Conservation (phyloP, 2,797 vertebrate species). For the Nyctalus aviator region DNA sequence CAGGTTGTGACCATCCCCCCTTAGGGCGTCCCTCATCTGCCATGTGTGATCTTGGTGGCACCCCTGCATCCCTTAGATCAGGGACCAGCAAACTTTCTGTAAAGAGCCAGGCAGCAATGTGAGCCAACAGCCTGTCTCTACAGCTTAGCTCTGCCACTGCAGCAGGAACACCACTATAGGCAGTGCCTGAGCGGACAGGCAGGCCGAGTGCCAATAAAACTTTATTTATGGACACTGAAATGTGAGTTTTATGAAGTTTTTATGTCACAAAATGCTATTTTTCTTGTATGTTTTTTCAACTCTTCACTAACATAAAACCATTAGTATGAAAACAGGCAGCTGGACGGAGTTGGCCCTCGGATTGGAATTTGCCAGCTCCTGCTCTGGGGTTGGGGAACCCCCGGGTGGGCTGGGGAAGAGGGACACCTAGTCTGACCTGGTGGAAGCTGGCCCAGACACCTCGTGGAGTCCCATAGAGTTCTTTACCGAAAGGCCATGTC, state of each 20-base stretch:
- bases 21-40: rapidly evolving
- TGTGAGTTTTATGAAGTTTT: not conserved
- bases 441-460: not conserved
- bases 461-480: not conserved
- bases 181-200: rapidly evolving
- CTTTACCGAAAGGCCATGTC: not conserved
- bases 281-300: not conserved
- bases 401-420: not conserved
- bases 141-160: not conserved
- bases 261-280: not conserved
- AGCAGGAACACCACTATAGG: rapidly evolving
- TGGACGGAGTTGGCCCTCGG: not conserved
- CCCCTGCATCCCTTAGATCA: not conserved
- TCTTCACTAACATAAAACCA: not conserved
- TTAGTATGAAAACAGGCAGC: not conserved
- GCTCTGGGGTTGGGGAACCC: not conserved
- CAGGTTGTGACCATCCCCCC: not conserved
- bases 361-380: not conserved
- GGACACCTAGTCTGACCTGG: not conserved
- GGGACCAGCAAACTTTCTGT: not conserved
- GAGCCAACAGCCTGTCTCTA: not conserved
- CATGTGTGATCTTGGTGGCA: not conserved
- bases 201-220: rapidly evolving
- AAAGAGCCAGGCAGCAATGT: not conserved
- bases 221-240: too few relatives aligned